Evolutionary conservation across 2,888 invertebrate species (phyloP).

Genomic region (Drosophila kanekoi): DNA sequence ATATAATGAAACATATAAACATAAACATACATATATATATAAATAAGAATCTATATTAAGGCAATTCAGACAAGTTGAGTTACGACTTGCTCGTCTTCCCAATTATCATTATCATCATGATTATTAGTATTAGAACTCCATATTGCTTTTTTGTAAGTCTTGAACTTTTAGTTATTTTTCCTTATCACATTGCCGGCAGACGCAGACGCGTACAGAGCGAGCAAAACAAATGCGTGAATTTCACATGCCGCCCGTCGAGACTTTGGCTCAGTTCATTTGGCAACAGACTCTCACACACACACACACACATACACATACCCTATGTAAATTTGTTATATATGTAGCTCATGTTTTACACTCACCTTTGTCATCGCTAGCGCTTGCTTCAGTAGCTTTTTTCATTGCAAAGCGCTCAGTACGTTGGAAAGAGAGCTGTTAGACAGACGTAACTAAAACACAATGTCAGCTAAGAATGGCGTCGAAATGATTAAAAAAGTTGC

Average conservation of each 20-base stretch:
- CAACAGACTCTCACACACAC: slow-evolving; percentile 1
- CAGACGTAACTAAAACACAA: not conserved
- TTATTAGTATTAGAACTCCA: too few relatives aligned
- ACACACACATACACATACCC: not conserved
- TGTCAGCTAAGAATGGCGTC: slow-evolving; percentile 72
- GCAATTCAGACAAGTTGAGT: too few relatives aligned
- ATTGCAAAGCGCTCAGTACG: slow-evolving; percentile 43
- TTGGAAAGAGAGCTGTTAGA: not conserved
- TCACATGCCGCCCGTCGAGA: slow-evolving; percentile 21
- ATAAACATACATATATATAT: too few relatives aligned
- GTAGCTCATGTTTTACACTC: slow-evolving; percentile 6
- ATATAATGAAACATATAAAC: too few relatives aligned
- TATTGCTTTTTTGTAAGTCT: not conserved
- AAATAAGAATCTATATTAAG: too few relatives aligned
- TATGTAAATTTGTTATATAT: slow-evolving; percentile 3
- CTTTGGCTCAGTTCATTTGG: slow-evolving; percentile 10
- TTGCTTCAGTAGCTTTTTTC: slow-evolving; percentile 53
- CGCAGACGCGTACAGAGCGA: slow-evolving; percentile 50
- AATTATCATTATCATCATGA: too few relatives aligned
- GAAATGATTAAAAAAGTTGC: slow-evolving; percentile 84
- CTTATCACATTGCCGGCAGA: slow-evolving; percentile 25
- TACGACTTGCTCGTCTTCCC: too few relatives aligned
- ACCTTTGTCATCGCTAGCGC: slow-evolving; percentile 27
- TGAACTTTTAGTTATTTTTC: not conserved
- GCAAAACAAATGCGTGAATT: slow-evolving; percentile 50